phyloP scores from a whole-genome alignment of 2,888 invertebrate genomes.

The Crematogaster levior region DNA sequence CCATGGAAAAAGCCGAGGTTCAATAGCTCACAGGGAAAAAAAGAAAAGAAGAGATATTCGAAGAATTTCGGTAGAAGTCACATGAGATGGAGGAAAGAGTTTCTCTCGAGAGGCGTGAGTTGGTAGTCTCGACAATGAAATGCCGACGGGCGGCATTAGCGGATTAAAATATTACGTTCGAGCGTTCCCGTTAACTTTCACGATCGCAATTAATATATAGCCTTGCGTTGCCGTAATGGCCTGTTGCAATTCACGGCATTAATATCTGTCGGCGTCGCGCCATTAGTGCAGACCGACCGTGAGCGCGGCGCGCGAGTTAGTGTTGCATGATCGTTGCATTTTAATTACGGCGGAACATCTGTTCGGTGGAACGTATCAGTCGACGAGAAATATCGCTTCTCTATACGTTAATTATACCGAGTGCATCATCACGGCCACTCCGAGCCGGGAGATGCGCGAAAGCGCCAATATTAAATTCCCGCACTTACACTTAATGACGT shows the following conservation, averaged over 20 bases:
- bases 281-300: conserved; percentile 72
- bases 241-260: conserved; percentile 74
- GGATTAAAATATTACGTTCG: conserved; percentile 68
- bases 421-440: conserved; percentile 64
- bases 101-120: conserved; percentile 42
- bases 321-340: conserved; percentile 71
- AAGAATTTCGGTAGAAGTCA: not conserved
- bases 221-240: conserved; percentile 72
- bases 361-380: conserved; percentile 70
- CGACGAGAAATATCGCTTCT: conserved; percentile 72
- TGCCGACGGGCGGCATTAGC: conserved; percentile 58
- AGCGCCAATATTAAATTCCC: conserved; percentile 68
- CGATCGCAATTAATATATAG: conserved; percentile 70
- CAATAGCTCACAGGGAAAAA: not conserved
- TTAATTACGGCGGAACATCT: conserved; percentile 72
- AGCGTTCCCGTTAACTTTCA: conserved; percentile 70
- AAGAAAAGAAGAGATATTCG: not conserved
- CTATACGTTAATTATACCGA: conserved; percentile 71
- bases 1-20: too few relatives aligned
- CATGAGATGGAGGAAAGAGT: not conserved
- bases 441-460: conserved; percentile 34
- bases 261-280: conserved; percentile 75
- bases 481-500: conserved; percentile 50
- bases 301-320: conserved; percentile 66
- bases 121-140: conserved; percentile 54